Base-by-base conservation (phyloP, 2,113 vertebrate genomes). In the Oryzias curvinotus region DNA sequence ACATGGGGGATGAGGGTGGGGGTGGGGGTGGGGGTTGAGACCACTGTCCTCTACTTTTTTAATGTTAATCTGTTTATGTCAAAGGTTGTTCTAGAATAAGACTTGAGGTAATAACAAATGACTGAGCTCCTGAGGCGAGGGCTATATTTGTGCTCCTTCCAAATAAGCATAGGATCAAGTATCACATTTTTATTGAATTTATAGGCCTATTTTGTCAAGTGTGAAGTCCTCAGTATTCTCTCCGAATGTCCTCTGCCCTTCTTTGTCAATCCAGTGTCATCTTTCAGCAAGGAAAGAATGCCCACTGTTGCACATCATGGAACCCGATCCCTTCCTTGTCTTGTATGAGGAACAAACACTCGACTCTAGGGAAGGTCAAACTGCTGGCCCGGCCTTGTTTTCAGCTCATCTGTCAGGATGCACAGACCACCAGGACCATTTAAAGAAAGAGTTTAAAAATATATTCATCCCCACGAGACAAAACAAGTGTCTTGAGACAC, bases 61-160 rank as follows among this genome's bases (percentile, higher is more conserved):
- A 72, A 64, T 62, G 75, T 74, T 42, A 18, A 23, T 14, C 30
- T 48, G 70, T 85, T 88, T 47, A 81, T 80, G 74, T 71, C 64
- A 85, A 85, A 86, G 81, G 84, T 75, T 61, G 52, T 70, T 74
- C 80, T 80, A 85, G 76, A 85, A 72, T 76, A 81, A 82, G 77
- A 83, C 67, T 52, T 41, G 53, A 81, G 52, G 53, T 69, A 14
- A 44, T 43, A 80, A 69, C 77, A 81, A 82, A 80, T 81, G 67
- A 55, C 59, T 58, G 68, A 78, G 66, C 79, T 65, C 73, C 76
- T 75, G 81, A 87, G 86, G 81, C 88, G 85, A 77, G 73, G 28
- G 65, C 86, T 88, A 90, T 90, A 85, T 88, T 88, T 91, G 86
- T 83, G 80, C 80, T 87, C 85, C 77, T 80, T 82, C 84, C 75